Percentiles rank a stretch among this genome's conserved stretches.
Evolutionary conservation across 2,888 invertebrate species (phyloP).

Genomic region (Daptonema setosum): DNA sequence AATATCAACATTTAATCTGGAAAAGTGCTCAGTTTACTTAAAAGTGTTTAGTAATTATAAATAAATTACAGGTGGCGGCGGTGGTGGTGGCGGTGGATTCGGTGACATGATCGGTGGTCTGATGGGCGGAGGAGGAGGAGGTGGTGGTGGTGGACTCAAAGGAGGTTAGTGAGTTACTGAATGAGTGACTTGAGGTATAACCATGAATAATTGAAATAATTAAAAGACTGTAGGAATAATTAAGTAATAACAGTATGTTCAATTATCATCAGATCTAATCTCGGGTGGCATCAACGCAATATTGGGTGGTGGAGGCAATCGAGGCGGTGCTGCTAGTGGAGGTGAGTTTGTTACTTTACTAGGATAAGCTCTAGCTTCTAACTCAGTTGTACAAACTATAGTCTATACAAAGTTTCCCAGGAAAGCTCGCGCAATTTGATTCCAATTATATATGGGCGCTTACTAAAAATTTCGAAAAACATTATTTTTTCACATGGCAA

Average conservation of each 20-base stretch:
- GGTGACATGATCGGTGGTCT: conserved; percentile 7
- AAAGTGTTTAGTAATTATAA: too few species aligned
- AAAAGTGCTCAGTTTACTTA: too few species aligned
- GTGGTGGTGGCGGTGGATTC: conserved; percentile 8
- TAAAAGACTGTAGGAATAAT: background rate
- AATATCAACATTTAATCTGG: too few species aligned
- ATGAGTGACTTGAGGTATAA: background rate
- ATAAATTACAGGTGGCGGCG: too few species aligned
- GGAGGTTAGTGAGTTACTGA: conserved; percentile 2
- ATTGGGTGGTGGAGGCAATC: background rate
- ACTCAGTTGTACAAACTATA: too few species aligned
- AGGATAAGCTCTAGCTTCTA: too few species aligned
- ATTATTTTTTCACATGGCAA: too few species aligned
- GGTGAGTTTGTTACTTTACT: too few species aligned
- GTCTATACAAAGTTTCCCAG: too few species aligned
- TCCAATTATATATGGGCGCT: too few species aligned
- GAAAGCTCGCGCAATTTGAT: too few species aligned
- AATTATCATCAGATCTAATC: background rate
- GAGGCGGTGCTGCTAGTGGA: background rate
- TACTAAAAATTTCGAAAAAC: too few species aligned
- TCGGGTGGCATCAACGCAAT: background rate
- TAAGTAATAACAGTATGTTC: background rate
- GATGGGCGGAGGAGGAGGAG: conserved; percentile 6
- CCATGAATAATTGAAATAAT: background rate
- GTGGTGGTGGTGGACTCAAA: conserved; percentile 11